Percentiles rank a stretch among this genome's conserved stretches.
Evolutionary conservation across 2,113 vertebrate genomes (phyloP).

Genomic region (Pao palembangensis): DNA sequence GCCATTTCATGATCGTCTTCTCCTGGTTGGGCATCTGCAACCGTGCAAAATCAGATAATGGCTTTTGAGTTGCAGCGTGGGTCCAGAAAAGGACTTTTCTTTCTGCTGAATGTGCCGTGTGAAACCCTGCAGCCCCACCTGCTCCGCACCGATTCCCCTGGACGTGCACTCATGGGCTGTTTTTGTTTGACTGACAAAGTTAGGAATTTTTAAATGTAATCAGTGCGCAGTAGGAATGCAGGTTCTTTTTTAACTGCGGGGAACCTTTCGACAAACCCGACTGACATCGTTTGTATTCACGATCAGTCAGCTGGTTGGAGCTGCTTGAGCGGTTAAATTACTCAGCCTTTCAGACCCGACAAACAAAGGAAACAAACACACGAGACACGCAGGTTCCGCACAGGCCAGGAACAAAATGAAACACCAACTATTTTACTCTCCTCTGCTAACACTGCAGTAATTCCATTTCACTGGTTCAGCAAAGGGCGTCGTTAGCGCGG

Average conservation of each 20-base stretch:
- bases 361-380: background rate
- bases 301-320: constrained; percentile 35
- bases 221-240: background rate
- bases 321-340: constrained; percentile 21
- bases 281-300: constrained; percentile 53
- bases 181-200: constrained; percentile 58
- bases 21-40: too few species aligned
- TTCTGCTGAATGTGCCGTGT: too few species aligned
- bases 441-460: background rate
- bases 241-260: constrained; percentile 20
- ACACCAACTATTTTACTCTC: constrained; percentile 1
- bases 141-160: background rate
- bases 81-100: too few species aligned
- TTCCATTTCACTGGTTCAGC: background rate
- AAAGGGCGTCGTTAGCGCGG: background rate
- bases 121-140: too few species aligned
- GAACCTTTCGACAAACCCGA: constrained; percentile 35
- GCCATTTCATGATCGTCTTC: too few species aligned
- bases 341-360: constrained; percentile 10
- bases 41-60: too few species aligned
- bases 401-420: background rate
- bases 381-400: background rate
- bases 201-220: constrained; percentile 55
- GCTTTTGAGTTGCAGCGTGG: too few species aligned
- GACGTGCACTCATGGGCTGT: constrained; percentile 22